A percentile compares a stretch with the other conserved stretches of the same genome.
Conservation (phyloP, 2,888 invertebrate species). For the Caenorhabditis sinica region DNA sequence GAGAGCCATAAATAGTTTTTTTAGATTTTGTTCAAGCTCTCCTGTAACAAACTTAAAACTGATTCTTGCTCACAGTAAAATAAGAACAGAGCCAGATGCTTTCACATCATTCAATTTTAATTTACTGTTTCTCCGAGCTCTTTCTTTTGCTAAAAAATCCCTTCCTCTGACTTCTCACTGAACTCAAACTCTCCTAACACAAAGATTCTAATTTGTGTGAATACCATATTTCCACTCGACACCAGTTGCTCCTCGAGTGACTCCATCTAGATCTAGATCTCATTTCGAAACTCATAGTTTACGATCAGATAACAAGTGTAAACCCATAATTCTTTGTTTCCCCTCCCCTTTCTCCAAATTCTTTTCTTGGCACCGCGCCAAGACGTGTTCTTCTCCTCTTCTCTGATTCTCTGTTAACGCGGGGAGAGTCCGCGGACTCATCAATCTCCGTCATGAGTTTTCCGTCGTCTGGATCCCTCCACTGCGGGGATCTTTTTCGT, state of each 20-base stretch:
- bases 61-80: too few relatives aligned
- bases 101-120: too few relatives aligned
- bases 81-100: too few relatives aligned
- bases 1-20: too few relatives aligned
- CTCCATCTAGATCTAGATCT: constrained; percentile 10
- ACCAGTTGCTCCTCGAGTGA: constrained; percentile 19
- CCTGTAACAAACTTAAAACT: too few relatives aligned
- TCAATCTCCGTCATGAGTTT: constrained; percentile 51
- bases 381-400: constrained; percentile 23
- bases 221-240: constrained; percentile 14
- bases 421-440: constrained; percentile 28
- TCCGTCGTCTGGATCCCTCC: constrained; percentile 25
- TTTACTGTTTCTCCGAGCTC: too few relatives aligned
- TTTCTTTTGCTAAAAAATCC: background rate
- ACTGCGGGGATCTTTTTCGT: constrained; percentile 28
- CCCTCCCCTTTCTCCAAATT: background rate
- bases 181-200: background rate
- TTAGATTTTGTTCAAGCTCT: too few relatives aligned
- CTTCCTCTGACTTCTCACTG: background rate
- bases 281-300: constrained; percentile 7
- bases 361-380: constrained; percentile 37
- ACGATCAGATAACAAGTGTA: constrained; percentile 36
- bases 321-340: constrained; percentile 29
- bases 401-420: constrained; percentile 12
- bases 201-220: constrained; percentile 4